phyloP scores from a whole-genome alignment of 2,888 invertebrate genomes.

The Hyles lineata region DNA sequence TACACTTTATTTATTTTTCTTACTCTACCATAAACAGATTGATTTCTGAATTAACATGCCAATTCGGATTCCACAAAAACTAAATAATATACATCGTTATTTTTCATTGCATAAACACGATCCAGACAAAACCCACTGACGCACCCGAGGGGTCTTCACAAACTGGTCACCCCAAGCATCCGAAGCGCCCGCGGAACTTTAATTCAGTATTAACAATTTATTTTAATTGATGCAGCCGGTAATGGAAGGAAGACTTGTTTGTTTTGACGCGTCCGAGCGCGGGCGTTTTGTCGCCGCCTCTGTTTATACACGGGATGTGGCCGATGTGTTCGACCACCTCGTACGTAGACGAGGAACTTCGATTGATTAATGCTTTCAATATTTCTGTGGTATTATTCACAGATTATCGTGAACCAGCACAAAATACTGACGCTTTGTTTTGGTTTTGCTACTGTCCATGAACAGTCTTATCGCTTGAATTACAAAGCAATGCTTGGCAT shows the following conservation, averaged over 20 bases:
- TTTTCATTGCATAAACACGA: background rate
- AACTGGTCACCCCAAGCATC: constrained; percentile 33
- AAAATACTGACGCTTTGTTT: background rate
- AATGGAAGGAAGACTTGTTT: constrained; percentile 24
- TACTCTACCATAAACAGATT: too few relatives aligned
- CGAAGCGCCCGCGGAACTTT: constrained; percentile 23
- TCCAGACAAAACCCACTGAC: background rate
- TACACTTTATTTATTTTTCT: too few relatives aligned
- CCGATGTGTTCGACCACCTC: background rate
- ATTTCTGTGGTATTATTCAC: too few relatives aligned
- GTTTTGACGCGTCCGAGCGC: constrained; percentile 10
- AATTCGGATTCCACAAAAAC: too few relatives aligned
- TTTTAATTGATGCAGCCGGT: constrained; percentile 19
- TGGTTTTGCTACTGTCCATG: too few relatives aligned
- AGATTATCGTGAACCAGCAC: background rate
- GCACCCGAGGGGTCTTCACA: background rate
- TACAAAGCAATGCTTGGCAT: too few relatives aligned
- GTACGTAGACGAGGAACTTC: background rate
- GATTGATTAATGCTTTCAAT: too few relatives aligned
- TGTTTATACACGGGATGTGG: constrained; percentile 21
- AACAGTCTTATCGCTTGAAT: too few relatives aligned
- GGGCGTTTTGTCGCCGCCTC: background rate
- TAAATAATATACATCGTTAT: too few relatives aligned
- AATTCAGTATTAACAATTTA: constrained; percentile 24
- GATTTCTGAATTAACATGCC: too few relatives aligned